Percentiles rank a stretch among this genome's conserved stretches.
Conservation (phyloP, 2,797 vertebrate genomes). For the Tinamus major region DNA sequence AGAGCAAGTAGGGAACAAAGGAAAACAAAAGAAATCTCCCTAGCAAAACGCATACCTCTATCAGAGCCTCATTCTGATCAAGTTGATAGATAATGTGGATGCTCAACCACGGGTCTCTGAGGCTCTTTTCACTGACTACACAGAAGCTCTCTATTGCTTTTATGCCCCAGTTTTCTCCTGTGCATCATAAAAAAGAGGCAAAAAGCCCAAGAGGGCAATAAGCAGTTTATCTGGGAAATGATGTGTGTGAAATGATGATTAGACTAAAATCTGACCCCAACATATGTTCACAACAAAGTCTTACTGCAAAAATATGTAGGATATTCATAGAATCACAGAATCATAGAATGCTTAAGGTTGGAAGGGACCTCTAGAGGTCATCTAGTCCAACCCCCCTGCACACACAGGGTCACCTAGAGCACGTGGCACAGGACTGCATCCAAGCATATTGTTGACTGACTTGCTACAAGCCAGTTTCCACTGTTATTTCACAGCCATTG, state of each 20-base stretch:
- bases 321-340: background rate
- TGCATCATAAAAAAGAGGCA: background rate
- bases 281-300: background rate
- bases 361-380: too few species aligned
- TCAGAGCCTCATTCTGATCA: background rate
- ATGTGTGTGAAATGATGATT: background rate
- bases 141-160: background rate
- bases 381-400: too few species aligned
- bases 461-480: background rate
- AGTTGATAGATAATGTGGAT: background rate
- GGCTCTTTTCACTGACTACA: background rate
- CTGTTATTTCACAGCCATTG: background rate
- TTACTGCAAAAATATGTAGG: background rate
- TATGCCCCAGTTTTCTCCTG: background rate
- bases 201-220: background rate
- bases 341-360: too few species aligned
- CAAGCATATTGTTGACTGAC: background rate
- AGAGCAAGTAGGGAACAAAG: background rate
- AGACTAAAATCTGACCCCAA: background rate
- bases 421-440: too few species aligned
- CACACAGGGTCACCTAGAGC: too few species aligned
- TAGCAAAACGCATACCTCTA: background rate
- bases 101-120: background rate
- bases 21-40: background rate
- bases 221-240: slow-evolving; percentile 7